Base-by-base conservation (phyloP, 2,113 vertebrate genomes). In the Pedionomus torquatus region DNA sequence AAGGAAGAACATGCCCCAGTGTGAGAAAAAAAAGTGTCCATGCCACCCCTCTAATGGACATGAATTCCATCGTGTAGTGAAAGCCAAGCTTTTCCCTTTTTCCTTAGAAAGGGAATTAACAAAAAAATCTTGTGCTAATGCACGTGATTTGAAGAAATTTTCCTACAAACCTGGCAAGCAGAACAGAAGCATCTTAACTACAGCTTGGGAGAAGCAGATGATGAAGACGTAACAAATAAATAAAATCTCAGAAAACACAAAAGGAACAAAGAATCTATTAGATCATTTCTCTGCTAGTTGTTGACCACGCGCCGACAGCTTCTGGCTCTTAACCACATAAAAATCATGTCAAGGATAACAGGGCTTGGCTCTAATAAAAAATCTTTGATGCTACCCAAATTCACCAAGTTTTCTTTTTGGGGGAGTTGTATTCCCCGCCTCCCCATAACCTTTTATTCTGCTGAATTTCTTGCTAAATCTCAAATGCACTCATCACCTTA, bases 401-500 rank as follows among this genome's bases (percentile, higher is more conserved):
- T 83, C 51, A 71, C 3, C 7, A 48, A 19, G 14, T 33, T 74
- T 66, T n/a, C 20, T 13, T 41, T 48, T 68, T 21, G 16, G 2
- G 3, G 18, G 35, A 4, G 1, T 6, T 68, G n/a, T 25, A 35
- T 39, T 77, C 5, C 11, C 4, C 35, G 9, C 41, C 7, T 7
- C 7, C 25, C 4, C 0, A 31, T 1, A 14, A 9, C 9, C 43
- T 28, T 39, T 30, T 18, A 77, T 24, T n/a, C 28, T 6, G 26
- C 37, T 69, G 11, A 54, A 71, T 37, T 72, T 57, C 30, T 33
- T 84, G 25, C 48, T 43, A 35, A 49, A 64, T 52, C 52, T 93
- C 57, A 87, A 69, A 71, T 4, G 44, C 23, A 13, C 17, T 49
- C 54, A 63, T 49, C 71, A 81, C 64, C 51, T 70, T 46, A 79